Conservation (phyloP, 2,113 vertebrate genomes). For the Forbesichthys agassizii region DNA sequence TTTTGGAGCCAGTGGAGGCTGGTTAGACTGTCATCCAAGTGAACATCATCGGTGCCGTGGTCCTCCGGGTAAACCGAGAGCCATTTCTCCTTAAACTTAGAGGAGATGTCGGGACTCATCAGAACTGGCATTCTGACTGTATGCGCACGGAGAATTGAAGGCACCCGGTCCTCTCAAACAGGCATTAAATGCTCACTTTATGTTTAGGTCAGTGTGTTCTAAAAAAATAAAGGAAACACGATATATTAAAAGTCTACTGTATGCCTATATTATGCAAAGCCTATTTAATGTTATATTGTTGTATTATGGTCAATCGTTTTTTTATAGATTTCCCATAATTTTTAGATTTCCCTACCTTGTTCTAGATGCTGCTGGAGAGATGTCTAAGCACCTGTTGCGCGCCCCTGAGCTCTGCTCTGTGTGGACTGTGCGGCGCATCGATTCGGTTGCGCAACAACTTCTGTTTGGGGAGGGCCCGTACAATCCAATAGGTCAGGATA, state of each 20-base stretch:
- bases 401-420: constrained; percentile 52
- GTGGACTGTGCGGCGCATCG: constrained; percentile 49
- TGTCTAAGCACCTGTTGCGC: constrained; percentile 68
- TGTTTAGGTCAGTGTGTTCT: not conserved
- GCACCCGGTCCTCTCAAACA: constrained; percentile 32
- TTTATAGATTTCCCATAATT: constrained; percentile 8
- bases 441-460: constrained; percentile 70
- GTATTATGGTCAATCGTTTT: not conserved
- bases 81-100: constrained; percentile 77
- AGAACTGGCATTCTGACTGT: constrained; percentile 77
- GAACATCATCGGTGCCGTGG: constrained; percentile 57
- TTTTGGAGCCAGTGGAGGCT: constrained; percentile 88
- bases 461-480: constrained; percentile 39
- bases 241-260: not conserved
- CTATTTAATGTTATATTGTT: not conserved
- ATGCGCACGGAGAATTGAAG: constrained; percentile 42
- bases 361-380: constrained; percentile 36
- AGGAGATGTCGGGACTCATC: constrained; percentile 73
- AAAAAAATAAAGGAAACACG: not conserved
- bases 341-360: constrained; percentile 38
- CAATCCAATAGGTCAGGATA: constrained; percentile 29
- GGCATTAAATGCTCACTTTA: constrained; percentile 50
- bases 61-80: constrained; percentile 70
- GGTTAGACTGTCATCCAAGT: constrained; percentile 84
- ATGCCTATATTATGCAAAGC: not conserved